Evolutionary conservation across 2,113 vertebrate species (phyloP), one percentile per base, ranked within the genome.

Genomic region (Gambusia holbrooki): DNA sequence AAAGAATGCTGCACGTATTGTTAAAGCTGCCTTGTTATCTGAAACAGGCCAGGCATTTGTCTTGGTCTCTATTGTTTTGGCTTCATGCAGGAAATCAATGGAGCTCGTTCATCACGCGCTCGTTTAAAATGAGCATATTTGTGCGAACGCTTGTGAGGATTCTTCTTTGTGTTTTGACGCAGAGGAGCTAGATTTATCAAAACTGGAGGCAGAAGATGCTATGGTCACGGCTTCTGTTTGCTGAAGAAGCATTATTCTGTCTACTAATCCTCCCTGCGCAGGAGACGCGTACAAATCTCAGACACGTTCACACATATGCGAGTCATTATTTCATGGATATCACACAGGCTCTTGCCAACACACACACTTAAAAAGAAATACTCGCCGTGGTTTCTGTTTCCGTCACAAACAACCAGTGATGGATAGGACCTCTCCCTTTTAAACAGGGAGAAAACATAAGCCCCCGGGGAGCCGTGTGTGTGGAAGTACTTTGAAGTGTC

Each of bases 401-500:
- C 76, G 60, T 93, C 92, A 89, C 90, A 93, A 92, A 92, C 92
- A 89, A 61, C 84, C 84, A 30, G 80, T 93, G 93, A 94, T 92
- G 83, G 91, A 93, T 92, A 51, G 84, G 84, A 68, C 82, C 86
- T 84, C 87, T 92, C 86, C 81, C 79, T 92, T 90, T 88, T 93
- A 89, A 93, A 89, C 89, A 87, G 89, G 84, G 83, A 84, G 88
- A 89, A 89, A 90, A 87, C 90, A 86, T 85, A 66, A 82, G 87
- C 83, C 93, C 88, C 78, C 63, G 17, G 91, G 90, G 86, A 89
- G 81, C 87, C 88, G 85, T 84, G 84, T 87, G 89, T 91, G 90
- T 90, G 87, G 87, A 92, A 92, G 90, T 91, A 86, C 90, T 93
- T 92, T 92, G 90, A 92, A 90, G 89, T 91, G 90, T 92, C 92